These are phyloP conservation scores for Panurus biarmicus DNA, from an alignment of 2,113 vertebrate genomes.

Conservation along the genomic window DNA sequence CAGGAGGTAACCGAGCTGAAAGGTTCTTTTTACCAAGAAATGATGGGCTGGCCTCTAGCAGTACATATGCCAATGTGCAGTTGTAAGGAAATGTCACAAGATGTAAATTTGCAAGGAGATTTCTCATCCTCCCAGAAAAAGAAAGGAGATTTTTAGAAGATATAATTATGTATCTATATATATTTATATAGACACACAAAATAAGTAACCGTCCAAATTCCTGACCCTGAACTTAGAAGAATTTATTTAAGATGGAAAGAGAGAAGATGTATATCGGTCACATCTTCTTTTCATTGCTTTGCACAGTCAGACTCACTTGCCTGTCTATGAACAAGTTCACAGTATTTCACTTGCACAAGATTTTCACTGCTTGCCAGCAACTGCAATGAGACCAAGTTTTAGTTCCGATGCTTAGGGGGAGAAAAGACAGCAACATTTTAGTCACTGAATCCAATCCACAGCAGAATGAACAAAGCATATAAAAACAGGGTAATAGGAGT, in stretches of 20 bases:
- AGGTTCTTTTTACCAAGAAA: slow-evolving; percentile 74
- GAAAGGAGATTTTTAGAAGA: not conserved
- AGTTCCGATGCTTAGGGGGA: not conserved
- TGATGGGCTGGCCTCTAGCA: slow-evolving; percentile 66
- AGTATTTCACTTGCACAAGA: not conserved
- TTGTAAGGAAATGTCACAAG: slow-evolving; percentile 52
- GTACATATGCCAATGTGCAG: slow-evolving; percentile 17
- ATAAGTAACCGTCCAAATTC: not conserved
- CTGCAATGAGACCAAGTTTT: not conserved
- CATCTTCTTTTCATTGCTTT: not conserved
- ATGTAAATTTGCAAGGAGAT: slow-evolving; percentile 45
- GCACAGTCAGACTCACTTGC: not conserved
- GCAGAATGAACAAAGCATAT: not conserved
- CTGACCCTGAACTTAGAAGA: not conserved
- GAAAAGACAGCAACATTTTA: not conserved
- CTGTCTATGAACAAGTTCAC: slow-evolving; percentile 16
- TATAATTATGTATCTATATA: not conserved
- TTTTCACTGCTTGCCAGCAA: slow-evolving; percentile 33
- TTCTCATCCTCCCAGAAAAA: slow-evolving; percentile 15
- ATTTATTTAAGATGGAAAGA: not conserved
- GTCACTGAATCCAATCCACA: not conserved
- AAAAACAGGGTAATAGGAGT: not conserved
- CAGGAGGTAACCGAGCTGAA: slow-evolving; percentile 77
- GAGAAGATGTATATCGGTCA: not conserved
- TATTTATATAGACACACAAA: not conserved